Evolutionary conservation across 2,113 vertebrate genomes (phyloP).

Genomic region (Bungarus multicinctus): DNA sequence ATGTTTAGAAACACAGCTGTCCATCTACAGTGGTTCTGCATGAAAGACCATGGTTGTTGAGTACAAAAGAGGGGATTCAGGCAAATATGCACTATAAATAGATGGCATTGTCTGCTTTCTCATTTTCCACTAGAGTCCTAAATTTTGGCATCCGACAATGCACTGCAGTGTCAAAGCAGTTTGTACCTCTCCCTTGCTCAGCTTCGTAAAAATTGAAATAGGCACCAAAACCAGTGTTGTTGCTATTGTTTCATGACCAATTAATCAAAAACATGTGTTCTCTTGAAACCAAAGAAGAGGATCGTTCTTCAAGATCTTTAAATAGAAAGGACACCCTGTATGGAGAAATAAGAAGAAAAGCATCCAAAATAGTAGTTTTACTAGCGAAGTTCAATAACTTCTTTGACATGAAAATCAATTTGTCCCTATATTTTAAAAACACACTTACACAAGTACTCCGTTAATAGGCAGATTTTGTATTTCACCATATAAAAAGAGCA

Average conservation of each 20-base stretch:
- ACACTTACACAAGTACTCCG: constrained; percentile 33
- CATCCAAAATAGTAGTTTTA: neutral
- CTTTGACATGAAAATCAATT: constrained; percentile 7
- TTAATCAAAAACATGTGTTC: constrained; percentile 33
- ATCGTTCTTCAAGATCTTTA: constrained; percentile 20
- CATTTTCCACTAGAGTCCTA: constrained; percentile 57
- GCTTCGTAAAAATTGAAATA: constrained; percentile 48
- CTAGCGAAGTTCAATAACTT: neutral
- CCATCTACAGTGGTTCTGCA: constrained; percentile 69
- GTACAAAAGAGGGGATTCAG: constrained; percentile 66
- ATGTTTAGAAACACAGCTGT: constrained; percentile 74
- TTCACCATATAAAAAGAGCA: neutral
- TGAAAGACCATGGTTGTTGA: constrained; percentile 69
- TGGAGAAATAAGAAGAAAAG: neutral
- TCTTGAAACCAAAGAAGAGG: constrained; percentile 33
- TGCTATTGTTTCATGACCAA: constrained; percentile 44
- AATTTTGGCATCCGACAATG: constrained; percentile 67
- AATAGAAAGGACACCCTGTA: neutral
- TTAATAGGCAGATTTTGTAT: neutral
- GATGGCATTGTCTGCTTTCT: constrained; percentile 59
- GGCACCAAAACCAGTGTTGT: constrained; percentile 50
- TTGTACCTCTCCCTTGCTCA: constrained; percentile 48
- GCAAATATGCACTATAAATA: constrained; percentile 64
- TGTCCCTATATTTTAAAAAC: constrained; percentile 38
- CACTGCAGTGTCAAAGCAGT: constrained; percentile 58